These are phyloP conservation scores for Ceuthmochares aereus DNA, from an alignment of 2,113 vertebrate species.

Conservation along the genomic window DNA sequence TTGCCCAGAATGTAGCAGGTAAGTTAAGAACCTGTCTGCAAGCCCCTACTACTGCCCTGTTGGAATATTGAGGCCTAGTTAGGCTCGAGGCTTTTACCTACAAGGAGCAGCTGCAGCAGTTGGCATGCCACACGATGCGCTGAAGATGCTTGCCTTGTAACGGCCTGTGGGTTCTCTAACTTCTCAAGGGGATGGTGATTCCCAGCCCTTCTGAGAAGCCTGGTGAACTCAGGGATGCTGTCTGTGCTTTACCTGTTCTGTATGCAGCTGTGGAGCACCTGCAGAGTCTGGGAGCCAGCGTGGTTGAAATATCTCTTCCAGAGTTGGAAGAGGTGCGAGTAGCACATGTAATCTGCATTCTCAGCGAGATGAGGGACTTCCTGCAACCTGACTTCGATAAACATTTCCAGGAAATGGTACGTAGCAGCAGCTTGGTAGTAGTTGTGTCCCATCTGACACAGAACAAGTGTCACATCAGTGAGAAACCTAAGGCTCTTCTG, in stretches of 20 bases:
- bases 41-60: background rate
- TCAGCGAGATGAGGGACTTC: constrained; percentile 71
- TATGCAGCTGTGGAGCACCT: constrained; percentile 58
- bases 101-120: background rate
- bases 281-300: constrained; percentile 48
- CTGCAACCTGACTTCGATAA: constrained; percentile 70
- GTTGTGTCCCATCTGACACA: background rate
- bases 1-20: background rate
- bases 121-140: fast-evolving
- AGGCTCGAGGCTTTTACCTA: background rate
- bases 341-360: constrained; percentile 62
- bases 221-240: background rate
- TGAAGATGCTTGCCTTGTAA: background rate
- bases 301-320: constrained; percentile 65
- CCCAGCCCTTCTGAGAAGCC: background rate
- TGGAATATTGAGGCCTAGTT: background rate
- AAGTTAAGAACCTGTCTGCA: background rate
- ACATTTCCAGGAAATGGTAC: constrained; percentile 68
- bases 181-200: background rate
- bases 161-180: background rate
- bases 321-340: constrained; percentile 61
- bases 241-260: background rate
- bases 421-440: background rate
- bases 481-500: background rate
- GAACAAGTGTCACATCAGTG: background rate